phyloP scores from a whole-genome alignment of 2,113 vertebrate genomes.

The Oxyruncus cristatus region DNA sequence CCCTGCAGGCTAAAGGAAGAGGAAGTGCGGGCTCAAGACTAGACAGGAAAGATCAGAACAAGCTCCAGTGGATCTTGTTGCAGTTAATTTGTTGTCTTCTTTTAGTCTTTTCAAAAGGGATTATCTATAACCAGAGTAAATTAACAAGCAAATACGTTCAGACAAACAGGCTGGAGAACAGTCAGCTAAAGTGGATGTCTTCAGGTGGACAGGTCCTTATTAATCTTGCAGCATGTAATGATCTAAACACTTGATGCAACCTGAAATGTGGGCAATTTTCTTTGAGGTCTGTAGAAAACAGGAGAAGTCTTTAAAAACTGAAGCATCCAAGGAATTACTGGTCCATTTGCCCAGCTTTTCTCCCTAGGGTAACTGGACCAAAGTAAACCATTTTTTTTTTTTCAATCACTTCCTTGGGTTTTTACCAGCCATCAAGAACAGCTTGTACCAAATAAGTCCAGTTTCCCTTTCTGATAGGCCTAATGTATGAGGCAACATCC shows the following conservation, averaged over 20 bases:
- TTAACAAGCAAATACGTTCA: not conserved
- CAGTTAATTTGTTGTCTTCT: not conserved
- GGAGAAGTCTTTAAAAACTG: not conserved
- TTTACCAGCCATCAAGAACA: not conserved
- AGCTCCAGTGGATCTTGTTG: not conserved
- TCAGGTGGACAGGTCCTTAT: not conserved
- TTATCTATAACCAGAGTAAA: not conserved
- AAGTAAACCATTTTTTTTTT: not conserved
- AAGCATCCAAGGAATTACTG: not conserved
- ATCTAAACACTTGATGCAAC: not conserved
- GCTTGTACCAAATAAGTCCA: not conserved
- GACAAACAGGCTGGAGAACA: not conserved
- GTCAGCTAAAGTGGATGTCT: not conserved
- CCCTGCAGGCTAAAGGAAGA: not conserved
- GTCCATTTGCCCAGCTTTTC: not conserved
- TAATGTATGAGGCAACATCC: not conserved
- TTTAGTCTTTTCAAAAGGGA: not conserved
- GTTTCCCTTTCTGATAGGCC: not conserved
- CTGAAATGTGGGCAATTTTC: not conserved
- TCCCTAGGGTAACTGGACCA: not conserved
- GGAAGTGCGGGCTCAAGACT: not conserved
- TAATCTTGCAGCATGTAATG: fast-evolving
- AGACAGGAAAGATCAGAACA: not conserved
- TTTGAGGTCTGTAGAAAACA: not conserved
- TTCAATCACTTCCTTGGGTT: fast-evolving